A percentile compares a stretch with the other conserved stretches of the same genome.
These are phyloP conservation scores for Hippoglossus stenolepis DNA, from an alignment of 2,113 vertebrate genomes.

Conservation along the genomic window DNA sequence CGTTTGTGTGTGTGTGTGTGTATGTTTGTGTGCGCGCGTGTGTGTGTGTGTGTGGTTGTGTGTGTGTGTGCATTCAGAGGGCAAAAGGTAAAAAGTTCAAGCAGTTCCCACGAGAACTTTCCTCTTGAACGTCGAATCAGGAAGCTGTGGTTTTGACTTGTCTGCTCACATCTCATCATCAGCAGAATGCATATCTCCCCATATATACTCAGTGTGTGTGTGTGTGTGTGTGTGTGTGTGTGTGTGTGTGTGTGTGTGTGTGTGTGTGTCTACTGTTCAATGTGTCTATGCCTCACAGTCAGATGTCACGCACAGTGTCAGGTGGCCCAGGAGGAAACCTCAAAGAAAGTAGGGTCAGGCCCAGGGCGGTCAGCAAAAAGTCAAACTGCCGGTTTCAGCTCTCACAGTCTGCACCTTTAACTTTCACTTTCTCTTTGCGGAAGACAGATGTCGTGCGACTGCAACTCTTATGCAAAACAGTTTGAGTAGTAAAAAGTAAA, in stretches of 20 bases:
- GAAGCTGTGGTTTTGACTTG: constrained; percentile 86
- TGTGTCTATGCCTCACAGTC: constrained; percentile 26
- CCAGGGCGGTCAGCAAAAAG: constrained; percentile 62
- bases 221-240: constrained; percentile 35
- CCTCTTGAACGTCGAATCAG: constrained; percentile 78
- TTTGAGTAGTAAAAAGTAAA: neutral
- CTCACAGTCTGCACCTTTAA: constrained; percentile 43
- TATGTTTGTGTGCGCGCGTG: neutral
- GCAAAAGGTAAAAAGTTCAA: constrained; percentile 80
- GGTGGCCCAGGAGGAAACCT: constrained; percentile 67
- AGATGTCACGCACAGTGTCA: constrained; percentile 60
- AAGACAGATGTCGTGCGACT: neutral
- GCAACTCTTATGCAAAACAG: constrained; percentile 12
- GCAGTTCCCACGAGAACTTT: constrained; percentile 89
- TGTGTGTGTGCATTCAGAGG: constrained; percentile 17
- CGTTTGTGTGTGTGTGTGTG: constrained; percentile 10
- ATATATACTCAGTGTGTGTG: constrained; percentile 33
- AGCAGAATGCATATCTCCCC: constrained; percentile 39
- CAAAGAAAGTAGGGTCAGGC: constrained; percentile 61
- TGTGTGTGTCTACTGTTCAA: no score
- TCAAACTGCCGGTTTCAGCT: constrained; percentile 63
- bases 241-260: no score
- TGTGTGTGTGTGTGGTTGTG: constrained; percentile 23
- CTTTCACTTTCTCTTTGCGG: constrained; percentile 24
- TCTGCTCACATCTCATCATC: constrained; percentile 66